A percentile compares a stretch with the other conserved stretches of the same genome.
Evolutionary conservation across 1,140 invertebrate species (phyloP).

Genomic region (Drosophila parabipectinata): DNA sequence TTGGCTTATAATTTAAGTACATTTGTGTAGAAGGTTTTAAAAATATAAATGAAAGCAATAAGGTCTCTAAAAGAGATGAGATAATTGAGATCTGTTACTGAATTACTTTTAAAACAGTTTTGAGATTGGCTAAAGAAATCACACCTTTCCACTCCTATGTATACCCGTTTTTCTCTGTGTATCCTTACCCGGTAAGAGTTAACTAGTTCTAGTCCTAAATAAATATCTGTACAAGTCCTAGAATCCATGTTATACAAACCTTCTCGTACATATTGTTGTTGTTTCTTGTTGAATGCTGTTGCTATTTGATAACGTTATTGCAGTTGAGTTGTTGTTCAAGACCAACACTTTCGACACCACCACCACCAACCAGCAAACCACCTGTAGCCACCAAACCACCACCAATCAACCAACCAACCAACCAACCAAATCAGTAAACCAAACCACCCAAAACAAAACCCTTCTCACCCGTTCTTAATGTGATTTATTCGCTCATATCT

Average conservation of each 20-base stretch:
- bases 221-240: slow-evolving; percentile 14
- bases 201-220: slow-evolving; percentile 6
- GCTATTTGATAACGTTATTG: slow-evolving; percentile 55
- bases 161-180: not conserved
- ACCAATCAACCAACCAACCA: slow-evolving; percentile 38
- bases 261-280: slow-evolving; percentile 40
- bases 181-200: slow-evolving; percentile 17
- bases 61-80: too few relatives aligned
- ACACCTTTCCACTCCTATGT: not conserved
- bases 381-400: slow-evolving; percentile 42
- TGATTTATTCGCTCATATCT: slow-evolving; percentile 45
- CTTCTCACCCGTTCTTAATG: slow-evolving; percentile 40
- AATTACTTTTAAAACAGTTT: too few relatives aligned
- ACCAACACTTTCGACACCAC: slow-evolving; percentile 55
- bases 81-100: too few relatives aligned
- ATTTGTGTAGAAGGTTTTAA: not conserved
- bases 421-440: slow-evolving; percentile 31
- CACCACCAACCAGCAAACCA: slow-evolving; percentile 38
- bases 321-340: slow-evolving; percentile 65
- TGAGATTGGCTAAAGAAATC: too few relatives aligned
- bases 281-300: slow-evolving; percentile 70
- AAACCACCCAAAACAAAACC: slow-evolving; percentile 42
- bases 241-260: slow-evolving; percentile 10
- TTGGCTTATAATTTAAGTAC: not conserved
- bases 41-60: too few relatives aligned